These are phyloP conservation scores for Yponomeuta malinellus DNA, from an alignment of 2,888 invertebrate species.

Conservation along the genomic window DNA sequence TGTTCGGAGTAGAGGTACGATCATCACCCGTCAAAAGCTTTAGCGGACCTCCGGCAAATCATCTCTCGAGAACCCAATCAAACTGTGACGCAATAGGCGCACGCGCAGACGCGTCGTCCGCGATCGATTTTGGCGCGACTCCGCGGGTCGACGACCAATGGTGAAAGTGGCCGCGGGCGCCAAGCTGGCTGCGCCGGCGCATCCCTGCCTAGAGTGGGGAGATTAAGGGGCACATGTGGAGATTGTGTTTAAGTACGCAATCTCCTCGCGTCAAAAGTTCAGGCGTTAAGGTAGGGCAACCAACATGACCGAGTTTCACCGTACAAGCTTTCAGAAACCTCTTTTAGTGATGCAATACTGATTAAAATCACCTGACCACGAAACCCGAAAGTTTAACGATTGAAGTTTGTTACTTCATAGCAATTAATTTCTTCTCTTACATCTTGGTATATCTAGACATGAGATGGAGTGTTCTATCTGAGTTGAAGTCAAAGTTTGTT, in stretches of 20 bases:
- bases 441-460: too few species aligned
- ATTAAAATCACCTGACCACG: too few species aligned
- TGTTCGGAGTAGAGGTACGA: too few species aligned
- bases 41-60: not conserved
- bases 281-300: not conserved
- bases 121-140: constrained; percentile 53
- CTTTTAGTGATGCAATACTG: too few species aligned
- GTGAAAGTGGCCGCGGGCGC: constrained; percentile 66
- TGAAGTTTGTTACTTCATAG: too few species aligned
- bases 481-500: constrained; percentile 17
- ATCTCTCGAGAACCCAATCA: not conserved
- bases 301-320: not conserved
- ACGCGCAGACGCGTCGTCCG: constrained; percentile 20
- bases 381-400: too few species aligned
- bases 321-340: too few species aligned
- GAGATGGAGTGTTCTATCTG: too few species aligned
- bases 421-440: too few species aligned
- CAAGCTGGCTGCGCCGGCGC: constrained; percentile 46
- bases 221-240: not conserved
- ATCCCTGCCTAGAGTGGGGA: constrained; percentile 18
- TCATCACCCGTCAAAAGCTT: not conserved
- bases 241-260: too few species aligned
- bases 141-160: constrained; percentile 41
- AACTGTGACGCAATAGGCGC: constrained; percentile 20
- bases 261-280: too few species aligned